These are phyloP conservation scores for Pseudomyrmex gracilis DNA, from an alignment of 1,140 invertebrate species.

Conservation along the genomic window DNA sequence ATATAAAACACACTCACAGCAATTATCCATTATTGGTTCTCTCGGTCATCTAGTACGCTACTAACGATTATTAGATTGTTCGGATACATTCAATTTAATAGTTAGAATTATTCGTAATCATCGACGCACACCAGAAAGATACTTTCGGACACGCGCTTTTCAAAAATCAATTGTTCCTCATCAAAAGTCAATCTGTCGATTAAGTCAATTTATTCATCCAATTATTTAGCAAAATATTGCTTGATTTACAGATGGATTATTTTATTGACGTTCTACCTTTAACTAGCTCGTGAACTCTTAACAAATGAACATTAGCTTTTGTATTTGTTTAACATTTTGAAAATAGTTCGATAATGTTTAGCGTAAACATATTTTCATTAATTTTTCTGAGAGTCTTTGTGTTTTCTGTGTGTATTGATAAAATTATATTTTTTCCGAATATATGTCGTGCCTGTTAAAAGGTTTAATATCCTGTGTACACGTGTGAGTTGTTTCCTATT, in stretches of 20 bases:
- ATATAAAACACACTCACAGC: too few species aligned
- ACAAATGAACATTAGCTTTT: background rate
- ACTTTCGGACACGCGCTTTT: constrained; percentile 1
- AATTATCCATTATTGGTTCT: too few species aligned
- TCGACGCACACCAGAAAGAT: background rate
- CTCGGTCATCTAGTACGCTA: constrained; percentile 1
- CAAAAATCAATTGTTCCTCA: background rate
- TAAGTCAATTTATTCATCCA: constrained; percentile 11
- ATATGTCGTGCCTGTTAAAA: too few species aligned
- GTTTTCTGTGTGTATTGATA: too few species aligned
- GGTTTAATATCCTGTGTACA: background rate
- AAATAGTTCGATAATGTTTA: background rate
- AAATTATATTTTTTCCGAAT: too few species aligned
- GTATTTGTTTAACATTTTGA: background rate
- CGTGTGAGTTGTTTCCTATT: constrained; percentile 2
- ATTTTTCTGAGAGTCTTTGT: too few species aligned
- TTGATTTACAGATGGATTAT: background rate
- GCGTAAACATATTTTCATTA: too few species aligned
- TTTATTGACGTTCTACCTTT: too few species aligned
- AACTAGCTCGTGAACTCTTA: constrained; percentile 10
- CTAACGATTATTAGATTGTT: background rate
- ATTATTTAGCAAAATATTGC: background rate
- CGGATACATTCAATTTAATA: background rate
- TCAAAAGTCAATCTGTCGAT: constrained; percentile 9
- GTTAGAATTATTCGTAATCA: constrained; percentile 11